Percentiles rank a stretch among this genome's conserved stretches.
Evolutionary conservation across 64 coral and sea anemone genomes (phyloP).

Genomic region (Pachyseris speciosa): DNA sequence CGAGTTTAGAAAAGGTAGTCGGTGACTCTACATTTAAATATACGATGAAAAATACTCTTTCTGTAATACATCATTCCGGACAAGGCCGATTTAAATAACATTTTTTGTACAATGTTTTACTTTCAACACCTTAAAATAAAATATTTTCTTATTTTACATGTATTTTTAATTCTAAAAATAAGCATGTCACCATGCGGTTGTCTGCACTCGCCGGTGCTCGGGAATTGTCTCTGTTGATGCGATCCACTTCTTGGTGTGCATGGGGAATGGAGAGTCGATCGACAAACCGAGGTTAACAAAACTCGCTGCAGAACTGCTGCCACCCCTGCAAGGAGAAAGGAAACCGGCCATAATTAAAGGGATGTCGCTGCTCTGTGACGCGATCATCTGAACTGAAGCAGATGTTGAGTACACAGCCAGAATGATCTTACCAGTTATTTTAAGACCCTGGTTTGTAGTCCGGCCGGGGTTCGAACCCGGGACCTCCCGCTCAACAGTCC

Average conservation of each 20-base stretch:
- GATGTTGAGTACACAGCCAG: too few relatives aligned
- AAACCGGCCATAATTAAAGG: too few relatives aligned
- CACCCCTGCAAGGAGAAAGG: slow-evolving; percentile 60
- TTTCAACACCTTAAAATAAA: neutral
- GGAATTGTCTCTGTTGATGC: slow-evolving; percentile 19
- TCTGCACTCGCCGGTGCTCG: slow-evolving; percentile 33
- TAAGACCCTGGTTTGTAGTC: too few relatives aligned
- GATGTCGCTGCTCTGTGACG: too few relatives aligned
- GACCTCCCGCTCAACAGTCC: too few relatives aligned
- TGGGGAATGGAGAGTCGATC: slow-evolving; percentile 87
- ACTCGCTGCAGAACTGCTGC: slow-evolving; percentile 84
- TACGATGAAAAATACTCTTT: neutral
- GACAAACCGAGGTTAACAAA: slow-evolving; percentile 94
- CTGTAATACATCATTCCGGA: neutral
- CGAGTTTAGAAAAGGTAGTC: neutral
- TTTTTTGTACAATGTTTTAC: neutral
- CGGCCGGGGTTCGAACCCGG: too few relatives aligned
- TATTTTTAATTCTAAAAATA: neutral
- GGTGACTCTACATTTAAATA: neutral
- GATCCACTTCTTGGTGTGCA: slow-evolving; percentile 9
- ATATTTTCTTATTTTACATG: neutral
- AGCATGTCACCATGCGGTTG: slow-evolving; percentile 15
- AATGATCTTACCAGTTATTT: too few relatives aligned
- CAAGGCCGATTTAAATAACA: neutral
- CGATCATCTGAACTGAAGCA: too few relatives aligned